Base-by-base conservation (phyloP, 2,113 vertebrate genomes). In the Aegotheles bennettii region DNA sequence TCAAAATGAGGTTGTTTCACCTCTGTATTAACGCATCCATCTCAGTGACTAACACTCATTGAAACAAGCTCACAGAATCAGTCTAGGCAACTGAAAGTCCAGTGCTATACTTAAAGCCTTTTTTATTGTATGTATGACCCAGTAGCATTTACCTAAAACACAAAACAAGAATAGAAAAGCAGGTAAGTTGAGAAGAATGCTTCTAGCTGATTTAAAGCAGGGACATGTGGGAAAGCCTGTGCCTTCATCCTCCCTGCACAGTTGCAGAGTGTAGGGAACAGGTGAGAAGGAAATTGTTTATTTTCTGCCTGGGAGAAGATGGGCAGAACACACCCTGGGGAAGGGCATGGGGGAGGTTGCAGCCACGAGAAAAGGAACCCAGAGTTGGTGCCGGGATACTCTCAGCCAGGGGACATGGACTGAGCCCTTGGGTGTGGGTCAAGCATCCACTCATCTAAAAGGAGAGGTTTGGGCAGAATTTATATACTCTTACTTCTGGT, bases 341-440 rank as follows among this genome's bases (percentile, higher is more conserved):
- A 45, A 74, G n/a, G 4, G 13, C 21, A 12, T 13, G 38, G 33
- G 6, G 51, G 16, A 77, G 6, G 50, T 25, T 6, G 1, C 28
- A 16, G 18, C 6, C 0, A 0, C 50, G 35, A 57, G 15, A 78
- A 26, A 16, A 31, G 16, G 36, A 67, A 20, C 8, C 7, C 21
- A 42, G 47, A 1, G 6, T 35, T 63, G 24, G 15, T 38, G 26
- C 16, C 2, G 3, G 48, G 14, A 36, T 50, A 35, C 35, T n/a
- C 31, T 48, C 10, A 76, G 25, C n/a, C 43, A 2, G 1, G 48
- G 53, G 48, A 13, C 43, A 26, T 0, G 1, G 16, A 7, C 47
- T 82, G 16, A 63, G 35, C 23, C 15, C 35, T 20, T 20, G 20
- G 20, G 4, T 67, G 18, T 11, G 8, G 36, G 33, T 16, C 36